Conservation (phyloP, 2,113 vertebrate species). For the Tichodroma muraria region DNA sequence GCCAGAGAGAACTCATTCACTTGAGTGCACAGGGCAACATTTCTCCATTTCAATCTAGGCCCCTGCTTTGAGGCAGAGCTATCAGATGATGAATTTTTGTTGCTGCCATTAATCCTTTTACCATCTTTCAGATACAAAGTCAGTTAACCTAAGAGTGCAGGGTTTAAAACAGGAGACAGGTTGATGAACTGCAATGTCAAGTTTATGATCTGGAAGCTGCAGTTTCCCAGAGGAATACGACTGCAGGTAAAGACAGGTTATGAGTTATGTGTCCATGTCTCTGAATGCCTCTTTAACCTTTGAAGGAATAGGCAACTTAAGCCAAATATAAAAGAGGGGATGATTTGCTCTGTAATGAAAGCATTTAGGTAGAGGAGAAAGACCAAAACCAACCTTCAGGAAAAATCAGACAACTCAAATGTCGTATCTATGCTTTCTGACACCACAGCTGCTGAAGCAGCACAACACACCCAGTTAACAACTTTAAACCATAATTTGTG, state of each 20-base stretch:
- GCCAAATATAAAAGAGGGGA: background rate
- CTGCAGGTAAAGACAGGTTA: constrained; percentile 38
- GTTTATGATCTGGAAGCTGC: constrained; percentile 34
- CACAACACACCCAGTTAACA: background rate
- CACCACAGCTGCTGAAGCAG: background rate
- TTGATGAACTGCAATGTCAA: constrained; percentile 67
- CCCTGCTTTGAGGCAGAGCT: background rate
- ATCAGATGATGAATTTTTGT: background rate
- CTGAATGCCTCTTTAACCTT: background rate
- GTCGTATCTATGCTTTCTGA: too few species aligned
- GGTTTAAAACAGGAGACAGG: constrained; percentile 66
- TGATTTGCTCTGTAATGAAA: background rate
- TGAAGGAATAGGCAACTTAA: background rate
- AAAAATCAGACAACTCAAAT: background rate
- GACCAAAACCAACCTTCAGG: background rate
- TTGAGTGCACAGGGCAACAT: background rate
- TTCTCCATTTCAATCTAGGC: background rate
- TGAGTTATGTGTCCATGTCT: background rate
- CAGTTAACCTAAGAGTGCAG: constrained; percentile 65
- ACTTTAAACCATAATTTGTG: background rate
- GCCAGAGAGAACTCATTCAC: background rate
- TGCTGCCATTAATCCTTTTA: background rate
- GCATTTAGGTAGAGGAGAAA: background rate
- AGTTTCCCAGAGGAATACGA: background rate
- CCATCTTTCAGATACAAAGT: constrained; percentile 54